Evolutionary conservation across 2,113 vertebrate genomes (phyloP).

Genomic region (Corythaeola cristata): DNA sequence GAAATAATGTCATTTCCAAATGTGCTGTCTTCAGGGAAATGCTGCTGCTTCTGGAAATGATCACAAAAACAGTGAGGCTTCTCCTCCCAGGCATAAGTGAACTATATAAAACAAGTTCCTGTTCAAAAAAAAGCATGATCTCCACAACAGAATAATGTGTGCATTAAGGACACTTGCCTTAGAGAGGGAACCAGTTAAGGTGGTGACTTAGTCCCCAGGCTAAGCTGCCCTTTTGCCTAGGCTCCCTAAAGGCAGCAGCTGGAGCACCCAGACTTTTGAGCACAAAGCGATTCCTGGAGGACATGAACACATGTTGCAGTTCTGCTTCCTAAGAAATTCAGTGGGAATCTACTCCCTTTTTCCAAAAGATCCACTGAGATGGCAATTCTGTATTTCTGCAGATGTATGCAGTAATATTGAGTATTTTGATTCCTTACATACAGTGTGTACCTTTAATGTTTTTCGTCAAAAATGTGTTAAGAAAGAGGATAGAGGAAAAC

Average conservation of each 20-base stretch:
- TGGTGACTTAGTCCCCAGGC: neutral
- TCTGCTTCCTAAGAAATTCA: neutral
- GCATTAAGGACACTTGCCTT: neutral
- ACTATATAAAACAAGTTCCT: neutral
- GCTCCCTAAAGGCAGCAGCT: neutral
- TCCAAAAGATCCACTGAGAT: neutral
- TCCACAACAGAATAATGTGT: neutral
- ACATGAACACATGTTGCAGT: neutral
- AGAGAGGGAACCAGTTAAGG: neutral
- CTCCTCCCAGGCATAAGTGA: neutral
- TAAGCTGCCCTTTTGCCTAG: neutral
- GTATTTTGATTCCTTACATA: neutral
- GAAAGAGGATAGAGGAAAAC: neutral
- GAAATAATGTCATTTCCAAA: constrained; percentile 10
- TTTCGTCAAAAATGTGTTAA: neutral
- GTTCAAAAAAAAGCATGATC: neutral
- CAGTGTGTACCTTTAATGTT: neutral
- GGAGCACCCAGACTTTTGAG: neutral
- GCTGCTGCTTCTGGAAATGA: neutral
- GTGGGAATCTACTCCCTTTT: neutral
- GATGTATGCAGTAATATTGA: neutral
- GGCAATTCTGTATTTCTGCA: neutral
- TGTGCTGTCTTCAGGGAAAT: neutral
- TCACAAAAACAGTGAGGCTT: neutral
- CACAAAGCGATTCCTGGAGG: neutral